These are phyloP conservation scores for Sebastes matsubarae DNA, from an alignment of 2,797 vertebrate species.

Conservation along the genomic window DNA sequence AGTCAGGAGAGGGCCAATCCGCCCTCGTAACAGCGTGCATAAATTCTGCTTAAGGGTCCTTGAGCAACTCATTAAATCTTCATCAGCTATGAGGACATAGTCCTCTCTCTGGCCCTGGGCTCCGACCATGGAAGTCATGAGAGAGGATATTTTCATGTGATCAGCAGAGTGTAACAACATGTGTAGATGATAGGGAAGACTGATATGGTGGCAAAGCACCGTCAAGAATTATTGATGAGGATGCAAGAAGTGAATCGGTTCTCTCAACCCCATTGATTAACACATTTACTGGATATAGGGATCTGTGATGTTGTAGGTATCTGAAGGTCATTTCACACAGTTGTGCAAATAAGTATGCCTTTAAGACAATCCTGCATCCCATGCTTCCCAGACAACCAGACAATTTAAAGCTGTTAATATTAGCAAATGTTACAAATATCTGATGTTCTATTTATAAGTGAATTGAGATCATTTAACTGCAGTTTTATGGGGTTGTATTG, in stretches of 20 bases:
- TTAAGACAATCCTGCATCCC: neutral
- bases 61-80: conserved; percentile 13
- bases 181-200: neutral
- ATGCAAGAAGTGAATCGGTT: neutral
- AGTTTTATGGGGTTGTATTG: neutral
- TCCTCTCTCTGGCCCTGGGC: neutral
- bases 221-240: neutral
- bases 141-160: neutral
- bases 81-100: neutral
- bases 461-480: neutral
- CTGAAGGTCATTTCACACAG: neutral
- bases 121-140: neutral
- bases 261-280: neutral
- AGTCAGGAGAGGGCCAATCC: neutral
- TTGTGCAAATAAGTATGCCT: neutral
- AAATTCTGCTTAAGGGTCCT: conserved; percentile 7
- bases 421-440: neutral
- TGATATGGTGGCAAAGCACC: neutral
- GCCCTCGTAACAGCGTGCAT: neutral
- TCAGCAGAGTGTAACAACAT: neutral
- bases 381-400: neutral
- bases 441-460: neutral
- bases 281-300: no score
- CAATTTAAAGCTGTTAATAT: neutral
- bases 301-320: neutral